phyloP scores from a whole-genome alignment of 2,888 invertebrate genomes.

The Trissolcus brochymenae region DNA sequence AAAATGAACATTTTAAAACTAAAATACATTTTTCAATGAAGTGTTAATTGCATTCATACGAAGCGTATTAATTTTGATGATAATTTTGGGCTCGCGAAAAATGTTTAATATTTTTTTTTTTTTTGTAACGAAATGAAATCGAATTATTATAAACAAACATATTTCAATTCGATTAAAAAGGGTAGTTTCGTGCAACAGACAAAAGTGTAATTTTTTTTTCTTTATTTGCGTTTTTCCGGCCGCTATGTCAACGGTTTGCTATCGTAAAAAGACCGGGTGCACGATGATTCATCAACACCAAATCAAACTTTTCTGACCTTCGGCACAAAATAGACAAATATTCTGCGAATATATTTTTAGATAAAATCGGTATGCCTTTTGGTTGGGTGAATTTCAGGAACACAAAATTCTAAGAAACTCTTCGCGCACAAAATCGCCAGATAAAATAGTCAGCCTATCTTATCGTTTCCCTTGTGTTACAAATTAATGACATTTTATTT shows the following conservation, averaged over 20 bases:
- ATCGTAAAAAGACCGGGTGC: neutral
- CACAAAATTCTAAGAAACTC: slow-evolving; percentile 19
- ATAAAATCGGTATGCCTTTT: slow-evolving; percentile 45
- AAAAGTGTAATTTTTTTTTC: neutral
- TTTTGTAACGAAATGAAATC: too few species aligned
- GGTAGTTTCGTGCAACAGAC: too few species aligned
- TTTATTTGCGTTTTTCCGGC: neutral
- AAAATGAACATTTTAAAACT: too few species aligned
- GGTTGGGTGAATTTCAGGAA: slow-evolving; percentile 19
- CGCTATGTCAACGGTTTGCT: neutral
- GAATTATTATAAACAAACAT: too few species aligned
- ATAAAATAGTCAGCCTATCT: slow-evolving; percentile 26
- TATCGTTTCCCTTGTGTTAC: slow-evolving; percentile 10
- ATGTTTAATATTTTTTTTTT: too few species aligned
- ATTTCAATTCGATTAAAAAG: too few species aligned
- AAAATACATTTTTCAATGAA: too few species aligned
- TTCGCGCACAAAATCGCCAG: slow-evolving; percentile 38
- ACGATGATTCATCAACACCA: slow-evolving; percentile 33
- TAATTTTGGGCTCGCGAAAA: too few species aligned
- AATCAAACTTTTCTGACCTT: slow-evolving; percentile 41
- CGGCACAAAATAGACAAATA: slow-evolving; percentile 48
- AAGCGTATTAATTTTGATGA: too few species aligned
- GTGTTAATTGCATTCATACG: too few species aligned
- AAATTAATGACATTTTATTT: slow-evolving; percentile 4
- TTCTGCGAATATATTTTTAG: slow-evolving; percentile 52